These are phyloP conservation scores for Gadopsis bispinosus DNA, from an alignment of 2,797 vertebrate genomes.

Conservation along the genomic window DNA sequence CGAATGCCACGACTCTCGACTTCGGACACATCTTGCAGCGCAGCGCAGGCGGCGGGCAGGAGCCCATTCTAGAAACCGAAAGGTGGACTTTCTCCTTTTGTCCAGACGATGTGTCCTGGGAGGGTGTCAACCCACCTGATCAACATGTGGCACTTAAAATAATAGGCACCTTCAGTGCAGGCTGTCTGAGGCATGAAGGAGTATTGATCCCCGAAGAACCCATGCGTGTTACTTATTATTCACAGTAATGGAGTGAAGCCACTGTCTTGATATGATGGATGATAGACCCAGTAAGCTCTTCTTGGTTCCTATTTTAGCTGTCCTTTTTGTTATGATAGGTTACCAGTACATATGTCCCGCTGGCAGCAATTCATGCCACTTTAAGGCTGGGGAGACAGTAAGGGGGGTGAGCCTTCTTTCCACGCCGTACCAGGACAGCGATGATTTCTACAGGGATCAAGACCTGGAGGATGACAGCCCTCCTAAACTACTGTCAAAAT, in stretches of 20 bases:
- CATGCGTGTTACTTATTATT: slow-evolving; percentile 68
- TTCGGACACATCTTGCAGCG: slow-evolving; percentile 55
- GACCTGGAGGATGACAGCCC: slow-evolving; percentile 85
- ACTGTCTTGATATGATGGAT: slow-evolving; percentile 89
- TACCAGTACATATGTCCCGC: slow-evolving; percentile 96
- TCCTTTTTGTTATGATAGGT: slow-evolving; percentile 94
- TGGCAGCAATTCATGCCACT: slow-evolving; percentile 90
- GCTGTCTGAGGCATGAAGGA: slow-evolving; percentile 52
- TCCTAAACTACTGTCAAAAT: slow-evolving; percentile 84
- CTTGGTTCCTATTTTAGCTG: slow-evolving; percentile 91
- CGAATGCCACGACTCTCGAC: slow-evolving; percentile 67
- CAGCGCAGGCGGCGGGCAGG: slow-evolving; percentile 51
- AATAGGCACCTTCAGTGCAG: slow-evolving; percentile 47
- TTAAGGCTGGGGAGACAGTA: slow-evolving; percentile 83
- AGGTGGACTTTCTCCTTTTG: slow-evolving; percentile 46
- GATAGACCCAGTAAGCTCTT: slow-evolving; percentile 95
- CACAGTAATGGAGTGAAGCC: slow-evolving; percentile 82
- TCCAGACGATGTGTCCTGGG: slow-evolving; percentile 33
- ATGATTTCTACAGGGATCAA: slow-evolving; percentile 85
- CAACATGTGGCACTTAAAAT: slow-evolving; percentile 77
- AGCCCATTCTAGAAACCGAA: slow-evolving; percentile 17
- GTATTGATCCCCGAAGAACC: slow-evolving; percentile 57
- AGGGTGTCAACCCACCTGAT: slow-evolving; percentile 40
- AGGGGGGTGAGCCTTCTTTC: slow-evolving; percentile 81
- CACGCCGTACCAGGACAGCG: slow-evolving; percentile 74